A percentile compares a stretch with the other conserved stretches of the same genome.
phyloP scores from a whole-genome alignment of 2,888 invertebrate species.

The Sphaerophoria taeniata region DNA sequence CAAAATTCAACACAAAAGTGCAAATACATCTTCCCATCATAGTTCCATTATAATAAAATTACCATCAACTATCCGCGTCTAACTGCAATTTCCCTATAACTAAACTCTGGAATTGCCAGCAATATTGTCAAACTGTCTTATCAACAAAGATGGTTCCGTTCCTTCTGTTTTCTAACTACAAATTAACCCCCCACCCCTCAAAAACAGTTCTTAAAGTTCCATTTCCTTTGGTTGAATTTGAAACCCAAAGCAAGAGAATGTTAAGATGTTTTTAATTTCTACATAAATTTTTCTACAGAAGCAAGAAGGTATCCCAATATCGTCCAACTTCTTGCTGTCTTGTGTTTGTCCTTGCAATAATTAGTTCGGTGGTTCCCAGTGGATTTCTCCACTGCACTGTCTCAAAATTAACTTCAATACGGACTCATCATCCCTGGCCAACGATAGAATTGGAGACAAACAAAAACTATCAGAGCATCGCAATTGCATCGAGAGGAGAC shows the following conservation, averaged over 20 bases:
- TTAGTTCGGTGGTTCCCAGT: constrained; percentile 44
- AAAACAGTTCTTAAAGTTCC: constrained; percentile 26
- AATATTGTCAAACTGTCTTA: neutral
- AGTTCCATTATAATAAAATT: neutral
- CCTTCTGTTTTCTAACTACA: too few species aligned
- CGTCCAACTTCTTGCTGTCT: neutral
- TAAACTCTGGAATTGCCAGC: neutral
- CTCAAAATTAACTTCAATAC: constrained; percentile 49
- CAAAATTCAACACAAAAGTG: neutral
- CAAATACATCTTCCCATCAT: neutral
- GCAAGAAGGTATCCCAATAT: neutral
- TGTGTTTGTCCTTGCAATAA: constrained; percentile 14
- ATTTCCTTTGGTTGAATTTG: constrained; percentile 27
- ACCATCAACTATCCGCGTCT: constrained; percentile 8
- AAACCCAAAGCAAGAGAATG: constrained; percentile 42
- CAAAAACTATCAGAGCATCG: constrained; percentile 14
- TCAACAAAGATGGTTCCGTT: neutral
- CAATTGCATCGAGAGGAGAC: neutral
- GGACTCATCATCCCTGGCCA: neutral
- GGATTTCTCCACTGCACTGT: constrained; percentile 27
- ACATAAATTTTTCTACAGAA: constrained; percentile 39
- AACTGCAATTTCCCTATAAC: neutral
- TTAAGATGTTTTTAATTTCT: constrained; percentile 65
- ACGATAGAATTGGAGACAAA: constrained; percentile 7
- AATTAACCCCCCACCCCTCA: neutral